Conservation (phyloP, 2,888 invertebrate genomes). For the Pocota personata region DNA sequence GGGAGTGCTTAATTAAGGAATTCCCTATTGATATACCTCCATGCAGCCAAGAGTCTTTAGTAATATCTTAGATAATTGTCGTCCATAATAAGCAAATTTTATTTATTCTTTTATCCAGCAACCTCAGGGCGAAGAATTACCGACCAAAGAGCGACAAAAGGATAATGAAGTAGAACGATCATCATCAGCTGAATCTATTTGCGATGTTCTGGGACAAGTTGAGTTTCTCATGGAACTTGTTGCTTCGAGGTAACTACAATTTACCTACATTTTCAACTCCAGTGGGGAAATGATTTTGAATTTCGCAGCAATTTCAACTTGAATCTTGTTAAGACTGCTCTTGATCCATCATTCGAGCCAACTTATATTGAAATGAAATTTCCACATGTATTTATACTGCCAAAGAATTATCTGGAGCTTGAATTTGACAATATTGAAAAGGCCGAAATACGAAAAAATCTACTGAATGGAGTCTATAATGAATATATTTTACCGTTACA, state of each 20-base stretch:
- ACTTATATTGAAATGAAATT: neutral
- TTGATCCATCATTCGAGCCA: constrained; percentile 5
- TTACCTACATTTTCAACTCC: neutral
- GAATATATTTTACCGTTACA: constrained; percentile 58
- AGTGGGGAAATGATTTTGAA: neutral
- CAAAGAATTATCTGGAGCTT: neutral
- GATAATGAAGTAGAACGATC: neutral
- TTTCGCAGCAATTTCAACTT: constrained; percentile 45
- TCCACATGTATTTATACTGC: neutral
- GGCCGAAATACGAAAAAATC: neutral
- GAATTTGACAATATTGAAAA: neutral
- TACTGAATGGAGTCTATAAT: constrained; percentile 6
- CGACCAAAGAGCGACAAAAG: neutral
- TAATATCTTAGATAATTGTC: neutral
- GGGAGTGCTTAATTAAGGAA: constrained; percentile 22
- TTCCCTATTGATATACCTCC: neutral
- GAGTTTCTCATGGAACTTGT: constrained; percentile 42
- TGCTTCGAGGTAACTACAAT: constrained; percentile 43
- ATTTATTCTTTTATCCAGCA: too few relatives aligned
- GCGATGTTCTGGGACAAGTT: constrained; percentile 3
- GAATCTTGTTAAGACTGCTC: constrained; percentile 21
- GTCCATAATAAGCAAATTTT: neutral
- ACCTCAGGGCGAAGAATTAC: too few relatives aligned
- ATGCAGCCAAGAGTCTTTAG: neutral
- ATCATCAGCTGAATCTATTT: neutral